These are phyloP conservation scores for Mayetiola destructor DNA, from an alignment of 2,888 invertebrate genomes.

Conservation along the genomic window DNA sequence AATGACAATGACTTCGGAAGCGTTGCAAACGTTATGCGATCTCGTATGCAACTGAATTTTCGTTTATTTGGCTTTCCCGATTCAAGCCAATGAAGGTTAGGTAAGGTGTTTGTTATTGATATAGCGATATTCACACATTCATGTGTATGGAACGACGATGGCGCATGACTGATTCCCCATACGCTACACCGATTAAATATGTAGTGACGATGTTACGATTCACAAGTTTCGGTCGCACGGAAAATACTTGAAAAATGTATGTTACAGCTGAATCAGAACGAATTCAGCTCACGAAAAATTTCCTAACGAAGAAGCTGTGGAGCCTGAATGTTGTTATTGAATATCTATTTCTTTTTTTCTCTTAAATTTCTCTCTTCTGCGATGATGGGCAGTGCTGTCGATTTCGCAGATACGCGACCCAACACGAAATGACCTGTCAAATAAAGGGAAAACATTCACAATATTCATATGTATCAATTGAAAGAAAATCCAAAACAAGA, in stretches of 20 bases:
- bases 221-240: too few relatives aligned
- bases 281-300: neutral
- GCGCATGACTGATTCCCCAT: too few relatives aligned
- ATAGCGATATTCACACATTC: neutral
- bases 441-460: too few relatives aligned
- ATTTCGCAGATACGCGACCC: neutral
- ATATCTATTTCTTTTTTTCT: neutral
- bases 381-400: neutral
- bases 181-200: neutral
- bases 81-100: neutral
- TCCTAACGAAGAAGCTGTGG: too few relatives aligned
- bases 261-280: too few relatives aligned
- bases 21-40: neutral
- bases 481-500: too few relatives aligned
- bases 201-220: neutral
- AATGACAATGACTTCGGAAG: neutral
- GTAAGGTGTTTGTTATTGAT: neutral
- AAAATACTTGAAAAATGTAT: neutral
- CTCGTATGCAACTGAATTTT: neutral
- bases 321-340: neutral
- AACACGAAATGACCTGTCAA: constrained; percentile 6
- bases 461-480: too few relatives aligned
- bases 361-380: neutral
- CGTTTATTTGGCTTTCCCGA: neutral
- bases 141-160: neutral